phyloP scores from a whole-genome alignment of 2,797 vertebrate genomes.

The Pipistrellus kuhlii region DNA sequence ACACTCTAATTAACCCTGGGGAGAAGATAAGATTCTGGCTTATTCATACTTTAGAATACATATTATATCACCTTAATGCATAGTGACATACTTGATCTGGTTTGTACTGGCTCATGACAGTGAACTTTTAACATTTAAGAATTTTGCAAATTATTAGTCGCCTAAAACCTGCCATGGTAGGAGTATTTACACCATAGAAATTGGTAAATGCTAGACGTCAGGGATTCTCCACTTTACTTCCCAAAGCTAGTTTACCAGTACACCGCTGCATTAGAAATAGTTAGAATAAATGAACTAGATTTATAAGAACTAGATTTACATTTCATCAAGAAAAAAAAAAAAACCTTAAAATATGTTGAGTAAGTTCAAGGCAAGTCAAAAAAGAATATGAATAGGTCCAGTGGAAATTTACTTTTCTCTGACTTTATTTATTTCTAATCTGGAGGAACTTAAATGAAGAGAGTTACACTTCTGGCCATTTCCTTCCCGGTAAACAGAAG shows the following conservation, averaged over 20 bases:
- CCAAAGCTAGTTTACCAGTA: neutral
- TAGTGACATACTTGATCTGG: neutral
- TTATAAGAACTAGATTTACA: neutral
- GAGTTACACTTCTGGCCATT: neutral
- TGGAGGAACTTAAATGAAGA: neutral
- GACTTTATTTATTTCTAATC: neutral
- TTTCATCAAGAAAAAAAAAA: constrained; percentile 20
- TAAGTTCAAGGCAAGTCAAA: neutral
- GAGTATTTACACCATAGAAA: neutral
- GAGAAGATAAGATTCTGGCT: neutral
- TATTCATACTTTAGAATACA: neutral
- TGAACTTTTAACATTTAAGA: neutral
- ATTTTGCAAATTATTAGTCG: neutral
- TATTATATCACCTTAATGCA: neutral
- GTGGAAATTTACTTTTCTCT: neutral
- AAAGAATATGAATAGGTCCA: neutral
- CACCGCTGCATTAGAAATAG: neutral
- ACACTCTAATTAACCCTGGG: neutral
- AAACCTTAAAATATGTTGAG: neutral
- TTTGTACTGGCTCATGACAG: neutral
- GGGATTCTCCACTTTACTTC: neutral
- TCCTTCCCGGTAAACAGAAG: neutral
- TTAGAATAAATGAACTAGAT: neutral
- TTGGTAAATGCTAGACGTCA: neutral
- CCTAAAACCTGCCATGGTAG: neutral